Percentiles rank a stretch among this genome's conserved stretches.
Evolutionary conservation across 2,113 vertebrate species (phyloP).

Genomic region (Manacus vitellinus): DNA sequence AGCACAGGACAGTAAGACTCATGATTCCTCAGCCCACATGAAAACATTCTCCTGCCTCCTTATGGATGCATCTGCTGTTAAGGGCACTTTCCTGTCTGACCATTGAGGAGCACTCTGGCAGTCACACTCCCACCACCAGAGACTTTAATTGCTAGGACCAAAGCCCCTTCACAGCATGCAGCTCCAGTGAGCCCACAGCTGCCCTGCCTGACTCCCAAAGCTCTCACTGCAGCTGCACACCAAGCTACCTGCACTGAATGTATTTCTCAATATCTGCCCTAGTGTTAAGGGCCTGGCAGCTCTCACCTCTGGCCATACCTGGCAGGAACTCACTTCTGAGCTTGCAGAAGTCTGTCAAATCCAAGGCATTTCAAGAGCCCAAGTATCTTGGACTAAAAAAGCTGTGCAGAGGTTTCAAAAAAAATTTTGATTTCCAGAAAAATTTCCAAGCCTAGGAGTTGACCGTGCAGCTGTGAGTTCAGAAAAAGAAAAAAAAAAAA

Average conservation of each 20-base stretch:
- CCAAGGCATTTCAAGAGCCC: background rate
- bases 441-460: background rate
- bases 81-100: background rate
- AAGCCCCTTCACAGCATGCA: accelerated
- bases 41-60: background rate
- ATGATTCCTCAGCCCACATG: background rate
- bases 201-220: background rate
- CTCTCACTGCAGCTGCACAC: background rate
- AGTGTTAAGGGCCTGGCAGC: background rate
- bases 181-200: accelerated
- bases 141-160: background rate
- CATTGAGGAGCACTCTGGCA: background rate
- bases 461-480: background rate
- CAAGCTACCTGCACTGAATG: background rate
- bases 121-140: background rate
- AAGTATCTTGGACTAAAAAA: background rate
- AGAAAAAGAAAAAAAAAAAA: background rate
- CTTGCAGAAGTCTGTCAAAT: background rate
- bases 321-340: background rate
- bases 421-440: background rate
- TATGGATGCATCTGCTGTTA: background rate
- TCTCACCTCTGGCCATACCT: background rate
- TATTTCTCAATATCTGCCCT: background rate
- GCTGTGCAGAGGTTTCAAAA: background rate
- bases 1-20: background rate